Conservation (phyloP, 2,888 invertebrate genomes). For the Melitaea athalia region DNA sequence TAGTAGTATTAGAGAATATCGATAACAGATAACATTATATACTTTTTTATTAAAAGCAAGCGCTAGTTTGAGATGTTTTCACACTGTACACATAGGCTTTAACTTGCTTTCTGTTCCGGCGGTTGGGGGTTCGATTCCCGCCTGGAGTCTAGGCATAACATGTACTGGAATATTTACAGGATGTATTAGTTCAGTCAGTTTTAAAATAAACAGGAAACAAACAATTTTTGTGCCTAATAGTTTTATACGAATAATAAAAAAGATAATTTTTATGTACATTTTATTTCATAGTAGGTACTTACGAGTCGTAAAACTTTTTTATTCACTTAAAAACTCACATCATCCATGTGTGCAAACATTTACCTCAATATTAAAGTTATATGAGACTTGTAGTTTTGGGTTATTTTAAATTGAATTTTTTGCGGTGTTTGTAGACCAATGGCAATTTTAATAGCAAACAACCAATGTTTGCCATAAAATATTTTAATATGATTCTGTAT, state of each 20-base stretch:
- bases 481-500: neutral
- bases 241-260: neutral
- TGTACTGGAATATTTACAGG: too few relatives aligned
- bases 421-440: neutral
- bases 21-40: too few relatives aligned
- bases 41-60: too few relatives aligned
- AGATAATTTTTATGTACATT: constrained; percentile 17
- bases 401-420: constrained; percentile 1
- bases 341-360: constrained; percentile 8
- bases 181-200: too few relatives aligned
- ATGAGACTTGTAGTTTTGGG: constrained; percentile 7
- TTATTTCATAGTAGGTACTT: constrained; percentile 12
- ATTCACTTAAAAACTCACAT: constrained; percentile 22
- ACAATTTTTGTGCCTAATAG: neutral
- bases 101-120: too few relatives aligned
- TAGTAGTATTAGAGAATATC: too few relatives aligned
- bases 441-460: too few relatives aligned
- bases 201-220: too few relatives aligned
- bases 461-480: neutral
- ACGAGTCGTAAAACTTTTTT: constrained; percentile 6
- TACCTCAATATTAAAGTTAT: constrained; percentile 1
- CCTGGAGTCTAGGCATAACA: too few relatives aligned
- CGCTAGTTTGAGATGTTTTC: too few relatives aligned
- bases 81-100: too few relatives aligned
- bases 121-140: too few relatives aligned